Conservation (phyloP, 2,113 vertebrate genomes). For the Cricetomys ansorgei region DNA sequence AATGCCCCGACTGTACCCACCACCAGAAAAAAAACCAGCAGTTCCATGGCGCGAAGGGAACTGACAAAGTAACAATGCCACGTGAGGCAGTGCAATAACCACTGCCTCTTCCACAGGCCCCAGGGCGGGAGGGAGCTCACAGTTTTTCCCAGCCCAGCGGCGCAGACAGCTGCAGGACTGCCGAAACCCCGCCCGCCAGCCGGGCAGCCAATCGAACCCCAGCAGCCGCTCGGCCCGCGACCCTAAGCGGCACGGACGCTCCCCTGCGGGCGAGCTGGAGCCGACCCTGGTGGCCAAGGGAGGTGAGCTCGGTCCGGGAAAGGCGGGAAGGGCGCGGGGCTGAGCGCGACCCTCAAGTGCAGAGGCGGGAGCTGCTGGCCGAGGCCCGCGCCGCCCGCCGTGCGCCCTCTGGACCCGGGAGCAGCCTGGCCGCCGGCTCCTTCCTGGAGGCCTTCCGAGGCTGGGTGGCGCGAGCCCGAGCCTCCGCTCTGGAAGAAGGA, state of each 20-base stretch:
- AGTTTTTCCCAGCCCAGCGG: not conserved
- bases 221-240: not conserved
- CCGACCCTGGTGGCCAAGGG: accelerated
- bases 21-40: not conserved
- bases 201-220: not conserved
- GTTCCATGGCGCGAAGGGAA: not conserved
- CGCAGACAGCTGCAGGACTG: not conserved
- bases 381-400: not conserved
- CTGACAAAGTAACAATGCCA: not conserved
- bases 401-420: not conserved
- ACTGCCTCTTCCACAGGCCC: not conserved
- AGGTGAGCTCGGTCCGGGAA: not conserved
- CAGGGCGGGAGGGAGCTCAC: not conserved
- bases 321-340: not conserved
- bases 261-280: too few relatives aligned
- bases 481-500: not conserved
- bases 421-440: not conserved
- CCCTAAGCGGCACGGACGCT: accelerated
- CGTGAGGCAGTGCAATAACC: not conserved
- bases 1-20: not conserved
- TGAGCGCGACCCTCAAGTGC: not conserved
- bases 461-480: not conserved
- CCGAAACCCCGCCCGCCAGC: not conserved
- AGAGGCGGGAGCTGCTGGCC: not conserved
- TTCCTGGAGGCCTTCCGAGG: not conserved